Conservation (phyloP, 2,797 vertebrate genomes). For the Oryzias sinensis region DNA sequence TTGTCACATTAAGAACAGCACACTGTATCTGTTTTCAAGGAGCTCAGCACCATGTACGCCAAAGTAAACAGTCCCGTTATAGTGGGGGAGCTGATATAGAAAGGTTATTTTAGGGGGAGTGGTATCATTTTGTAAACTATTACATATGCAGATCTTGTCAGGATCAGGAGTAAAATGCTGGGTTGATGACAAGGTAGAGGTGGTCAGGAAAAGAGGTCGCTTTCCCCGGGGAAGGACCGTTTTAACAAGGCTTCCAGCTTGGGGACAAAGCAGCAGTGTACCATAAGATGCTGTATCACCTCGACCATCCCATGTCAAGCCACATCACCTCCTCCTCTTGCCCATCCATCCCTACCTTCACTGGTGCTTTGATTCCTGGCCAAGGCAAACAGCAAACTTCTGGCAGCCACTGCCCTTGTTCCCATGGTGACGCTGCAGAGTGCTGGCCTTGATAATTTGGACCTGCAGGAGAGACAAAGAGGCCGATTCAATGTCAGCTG, state of each 20-base stretch:
- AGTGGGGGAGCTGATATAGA: not conserved
- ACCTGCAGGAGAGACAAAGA: conserved; percentile 79
- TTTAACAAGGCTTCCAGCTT: conserved; percentile 55
- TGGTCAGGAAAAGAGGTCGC: conserved; percentile 57
- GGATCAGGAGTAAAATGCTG: conserved; percentile 44
- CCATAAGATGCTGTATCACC: conserved; percentile 66
- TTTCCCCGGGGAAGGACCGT: conserved; percentile 40
- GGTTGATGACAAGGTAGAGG: conserved; percentile 63
- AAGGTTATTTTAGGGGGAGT: conserved; percentile 17
- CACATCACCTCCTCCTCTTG: conserved; percentile 62
- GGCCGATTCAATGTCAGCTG: conserved; percentile 74
- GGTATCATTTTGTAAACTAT: conserved; percentile 23
- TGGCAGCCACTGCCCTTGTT: conserved; percentile 63
- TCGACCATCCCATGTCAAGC: conserved; percentile 60
- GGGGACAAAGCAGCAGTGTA: conserved; percentile 49
- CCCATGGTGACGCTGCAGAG: conserved; percentile 72
- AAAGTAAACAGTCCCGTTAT: conserved; percentile 45
- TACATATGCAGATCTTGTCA: conserved; percentile 65
- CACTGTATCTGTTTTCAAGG: conserved; percentile 52
- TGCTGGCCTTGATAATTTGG: conserved; percentile 76
- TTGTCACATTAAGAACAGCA: conserved; percentile 56
- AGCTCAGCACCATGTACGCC: conserved; percentile 19
- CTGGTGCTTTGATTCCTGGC: conserved; percentile 76
- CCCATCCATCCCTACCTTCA: conserved; percentile 66
- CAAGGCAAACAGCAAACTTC: conserved; percentile 80